Evolutionary conservation across 2,888 invertebrate genomes (phyloP), one percentile per base, ranked within the genome.

Genomic region (Leptinotarsa rubiginosa): DNA sequence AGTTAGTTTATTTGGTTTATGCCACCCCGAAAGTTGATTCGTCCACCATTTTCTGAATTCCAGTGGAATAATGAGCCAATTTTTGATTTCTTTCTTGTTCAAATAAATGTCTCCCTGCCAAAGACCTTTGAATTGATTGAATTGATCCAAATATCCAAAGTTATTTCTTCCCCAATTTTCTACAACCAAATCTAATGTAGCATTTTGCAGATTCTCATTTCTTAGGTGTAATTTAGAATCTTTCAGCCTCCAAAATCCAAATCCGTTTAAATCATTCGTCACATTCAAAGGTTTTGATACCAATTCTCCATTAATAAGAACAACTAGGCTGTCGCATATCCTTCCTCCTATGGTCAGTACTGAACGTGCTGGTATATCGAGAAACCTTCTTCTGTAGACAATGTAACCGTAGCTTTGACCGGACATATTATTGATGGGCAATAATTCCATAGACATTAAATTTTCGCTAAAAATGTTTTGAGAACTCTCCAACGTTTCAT

Each of bases 151-250:
- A 62, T 79, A 71, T 7, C 87, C 87, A 49, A 83, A 87, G 85
- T 95, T 95, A 56, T 94, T 91, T 69, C 96, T 90, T 7, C 97
- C 97, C 89, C 94, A 95, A 85, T 95, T 96, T 87, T 97, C 97
- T 1, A 89, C 88, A 1, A 92, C 79, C n/a, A 90, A 74, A 72
- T 88, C 87, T 47, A 90, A 70, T 62, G 84, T 86, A 0, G 85
- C 85, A 2, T 83, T 81, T n/a, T 77, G 76, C 15, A 77, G 71
- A 52, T 74, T 47, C 2, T 75, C 50, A 4, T 81, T 62, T 3
- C 84, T 83, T 25, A 89, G 74, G 22, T 77, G 77, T n/a, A 87
- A 75, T 47, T 78, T 83, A 2, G 83, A 81, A 77, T 88, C 82
- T 69, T 81, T 78, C 15, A 78, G 4, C 69, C 80, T 81, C 89